phyloP scores from a whole-genome alignment of 2,888 invertebrate species.

The Eilema sororculum region DNA sequence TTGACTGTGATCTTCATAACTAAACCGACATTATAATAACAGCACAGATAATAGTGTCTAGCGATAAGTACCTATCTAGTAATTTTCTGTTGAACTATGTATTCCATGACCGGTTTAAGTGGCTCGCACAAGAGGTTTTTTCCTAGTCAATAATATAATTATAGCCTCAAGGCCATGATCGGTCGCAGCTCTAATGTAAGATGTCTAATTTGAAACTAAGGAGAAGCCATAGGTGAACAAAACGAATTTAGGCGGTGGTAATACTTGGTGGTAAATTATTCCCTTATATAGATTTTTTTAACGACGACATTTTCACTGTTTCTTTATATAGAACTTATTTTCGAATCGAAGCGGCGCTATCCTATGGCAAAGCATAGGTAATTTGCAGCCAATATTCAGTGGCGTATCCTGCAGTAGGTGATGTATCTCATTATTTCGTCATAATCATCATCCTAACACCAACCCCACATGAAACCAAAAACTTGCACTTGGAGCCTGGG shows the following conservation, averaged over 20 bases:
- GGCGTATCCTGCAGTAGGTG: too few relatives aligned
- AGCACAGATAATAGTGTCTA: too few relatives aligned
- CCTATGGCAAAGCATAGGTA: too few relatives aligned
- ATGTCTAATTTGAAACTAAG: background rate
- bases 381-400: too few relatives aligned
- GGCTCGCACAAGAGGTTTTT: background rate
- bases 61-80: background rate
- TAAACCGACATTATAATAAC: background rate
- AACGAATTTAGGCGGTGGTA: background rate
- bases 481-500: too few relatives aligned
- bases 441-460: too few relatives aligned
- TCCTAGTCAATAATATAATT: conserved; percentile 1
- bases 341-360: too few relatives aligned
- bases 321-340: too few relatives aligned
- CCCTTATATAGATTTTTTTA: background rate
- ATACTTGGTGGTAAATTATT: background rate
- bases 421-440: too few relatives aligned
- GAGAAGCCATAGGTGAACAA: background rate
- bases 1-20: background rate
- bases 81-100: background rate
- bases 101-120: conserved; percentile 2
- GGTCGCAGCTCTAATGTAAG: background rate
- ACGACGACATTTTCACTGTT: background rate
- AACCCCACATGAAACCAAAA: too few relatives aligned
- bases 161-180: background rate